A percentile compares a stretch with the other conserved stretches of the same genome.
These are phyloP conservation scores for Cladorhizidae sp. DNA, from an alignment of 37 sponge, comb jelly and placozoan species.

Conservation along the genomic window DNA sequence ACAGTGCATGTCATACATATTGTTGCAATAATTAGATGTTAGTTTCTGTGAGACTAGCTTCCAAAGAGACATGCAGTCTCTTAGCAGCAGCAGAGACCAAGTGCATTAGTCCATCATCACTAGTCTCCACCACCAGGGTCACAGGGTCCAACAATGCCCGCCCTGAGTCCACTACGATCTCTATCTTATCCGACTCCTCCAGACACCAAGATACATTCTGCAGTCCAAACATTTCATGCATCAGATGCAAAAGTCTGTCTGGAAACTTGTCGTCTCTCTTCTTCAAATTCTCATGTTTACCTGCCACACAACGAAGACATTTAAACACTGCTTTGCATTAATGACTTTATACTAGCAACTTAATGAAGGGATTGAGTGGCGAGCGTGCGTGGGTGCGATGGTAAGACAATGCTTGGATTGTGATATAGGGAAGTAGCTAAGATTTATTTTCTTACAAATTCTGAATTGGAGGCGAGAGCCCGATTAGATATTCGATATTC, in stretches of 20 bases:
- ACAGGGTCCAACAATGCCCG: constrained; percentile 55
- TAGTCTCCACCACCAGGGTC: constrained; percentile 58
- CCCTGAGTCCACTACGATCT: constrained; percentile 42
- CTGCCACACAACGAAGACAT: no score
- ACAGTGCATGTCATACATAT: background rate
- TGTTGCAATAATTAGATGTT: background rate
- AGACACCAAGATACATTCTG: constrained; percentile 61
- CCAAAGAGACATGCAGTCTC: constrained; percentile 70
- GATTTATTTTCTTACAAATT: no score
- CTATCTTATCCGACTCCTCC: constrained; percentile 56
- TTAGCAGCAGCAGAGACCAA: constrained; percentile 70
- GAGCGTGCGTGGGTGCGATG: no score
- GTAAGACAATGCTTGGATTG: no score
- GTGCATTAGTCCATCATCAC: constrained; percentile 69
- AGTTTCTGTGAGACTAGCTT: constrained; percentile 11
- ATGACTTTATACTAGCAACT: no score
- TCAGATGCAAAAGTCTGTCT: constrained; percentile 52
- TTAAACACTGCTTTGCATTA: no score
- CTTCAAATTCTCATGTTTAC: background rate
- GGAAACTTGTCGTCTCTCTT: constrained; percentile 45
- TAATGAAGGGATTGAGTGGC: no score
- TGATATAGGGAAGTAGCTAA: no score
- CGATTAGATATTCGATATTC: no score
- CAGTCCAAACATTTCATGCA: constrained; percentile 79
- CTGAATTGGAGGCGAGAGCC: no score